phyloP scores from a whole-genome alignment of 2,888 invertebrate species.

The Chydorus sphaericus region DNA sequence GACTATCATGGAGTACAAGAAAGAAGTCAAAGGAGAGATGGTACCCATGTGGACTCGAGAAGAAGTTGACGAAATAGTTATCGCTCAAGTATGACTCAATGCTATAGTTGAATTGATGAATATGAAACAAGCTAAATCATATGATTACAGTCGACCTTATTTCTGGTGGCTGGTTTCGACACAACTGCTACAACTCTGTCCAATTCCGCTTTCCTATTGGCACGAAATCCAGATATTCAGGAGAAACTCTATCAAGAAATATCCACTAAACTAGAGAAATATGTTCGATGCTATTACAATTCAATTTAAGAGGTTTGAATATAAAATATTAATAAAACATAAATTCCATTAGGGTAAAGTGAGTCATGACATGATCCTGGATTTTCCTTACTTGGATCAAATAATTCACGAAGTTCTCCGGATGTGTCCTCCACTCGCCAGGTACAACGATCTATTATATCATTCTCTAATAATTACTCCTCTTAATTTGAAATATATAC shows the following conservation, averaged over 20 bases:
- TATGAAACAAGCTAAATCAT: no score
- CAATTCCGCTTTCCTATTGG: slow-evolving; percentile 6
- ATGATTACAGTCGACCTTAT: slow-evolving; percentile 2
- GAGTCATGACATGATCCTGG: slow-evolving; percentile 7
- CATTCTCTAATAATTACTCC: neutral
- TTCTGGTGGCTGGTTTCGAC: slow-evolving; percentile 11
- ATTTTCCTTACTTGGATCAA: slow-evolving; percentile 13
- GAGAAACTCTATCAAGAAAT: slow-evolving; percentile 11
- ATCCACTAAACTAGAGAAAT: neutral
- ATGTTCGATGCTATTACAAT: neutral
- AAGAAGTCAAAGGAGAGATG: neutral
- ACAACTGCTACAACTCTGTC: slow-evolving; percentile 15
- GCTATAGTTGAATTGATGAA: no score
- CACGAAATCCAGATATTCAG: slow-evolving; percentile 12
- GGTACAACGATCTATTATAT: neutral
- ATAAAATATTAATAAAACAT: neutral
- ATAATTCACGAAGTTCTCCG: slow-evolving; percentile 16
- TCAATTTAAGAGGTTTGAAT: neutral
- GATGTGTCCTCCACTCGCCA: neutral
- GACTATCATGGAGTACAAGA: neutral
- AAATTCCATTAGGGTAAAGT: slow-evolving; percentile 1
- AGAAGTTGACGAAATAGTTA: slow-evolving; percentile 9
- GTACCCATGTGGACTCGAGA: no score
- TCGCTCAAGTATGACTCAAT: slow-evolving; percentile 11
- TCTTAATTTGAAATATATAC: neutral